Percentiles rank a stretch among this genome's conserved stretches.
phyloP scores from a whole-genome alignment of 2,797 vertebrate genomes.

The Florisuga fusca region DNA sequence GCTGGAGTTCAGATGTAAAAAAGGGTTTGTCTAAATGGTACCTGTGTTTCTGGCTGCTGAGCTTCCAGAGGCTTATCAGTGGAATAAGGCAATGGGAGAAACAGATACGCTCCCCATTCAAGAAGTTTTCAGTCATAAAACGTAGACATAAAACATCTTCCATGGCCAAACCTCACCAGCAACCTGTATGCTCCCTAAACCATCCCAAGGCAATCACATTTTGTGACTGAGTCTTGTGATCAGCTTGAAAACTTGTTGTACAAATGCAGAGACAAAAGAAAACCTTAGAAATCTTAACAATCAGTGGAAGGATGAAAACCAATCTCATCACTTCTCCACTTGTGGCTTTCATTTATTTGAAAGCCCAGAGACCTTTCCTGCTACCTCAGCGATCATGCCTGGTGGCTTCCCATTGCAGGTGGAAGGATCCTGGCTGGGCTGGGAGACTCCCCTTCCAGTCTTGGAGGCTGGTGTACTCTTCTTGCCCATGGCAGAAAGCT shows the following conservation, averaged over 20 bases:
- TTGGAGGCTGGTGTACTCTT: neutral
- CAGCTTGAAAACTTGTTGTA: neutral
- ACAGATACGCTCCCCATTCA: neutral
- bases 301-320: neutral
- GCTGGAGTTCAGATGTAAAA: neutral
- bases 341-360: neutral
- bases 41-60: neutral
- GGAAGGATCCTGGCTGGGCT: neutral
- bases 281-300: neutral
- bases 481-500: neutral
- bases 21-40: accelerated
- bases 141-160: neutral
- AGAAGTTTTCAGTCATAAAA: neutral
- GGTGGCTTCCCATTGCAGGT: neutral
- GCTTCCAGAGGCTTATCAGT: neutral
- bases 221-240: neutral
- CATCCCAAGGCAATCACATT: neutral
- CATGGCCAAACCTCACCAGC: neutral
- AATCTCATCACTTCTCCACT: neutral
- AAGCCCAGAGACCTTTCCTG: neutral
- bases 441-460: neutral
- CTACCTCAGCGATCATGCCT: accelerated
- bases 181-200: neutral
- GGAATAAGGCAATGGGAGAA: slow-evolving; percentile 27
- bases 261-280: neutral